Evolutionary conservation across 2,888 invertebrate species (phyloP).

Genomic region (Volucella bombylans): DNA sequence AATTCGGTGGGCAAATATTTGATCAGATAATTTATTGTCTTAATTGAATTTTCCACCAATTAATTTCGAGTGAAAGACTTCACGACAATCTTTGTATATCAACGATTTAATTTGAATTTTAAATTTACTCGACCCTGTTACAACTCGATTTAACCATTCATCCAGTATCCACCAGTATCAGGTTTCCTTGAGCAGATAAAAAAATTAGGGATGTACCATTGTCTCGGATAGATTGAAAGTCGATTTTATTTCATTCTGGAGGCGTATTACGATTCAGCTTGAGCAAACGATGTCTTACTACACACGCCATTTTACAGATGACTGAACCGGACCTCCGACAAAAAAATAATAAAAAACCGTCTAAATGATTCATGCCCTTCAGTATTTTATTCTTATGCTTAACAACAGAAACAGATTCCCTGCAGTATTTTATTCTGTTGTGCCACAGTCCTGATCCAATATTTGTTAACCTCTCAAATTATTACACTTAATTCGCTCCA

Average conservation of each 20-base stretch:
- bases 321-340: constrained; percentile 35
- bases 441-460: constrained; percentile 51
- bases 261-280: constrained; percentile 37
- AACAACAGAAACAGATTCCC: constrained; percentile 33
- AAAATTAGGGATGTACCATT: constrained; percentile 36
- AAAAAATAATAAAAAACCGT: constrained; percentile 47
- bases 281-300: constrained; percentile 48
- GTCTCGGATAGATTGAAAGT: constrained; percentile 59
- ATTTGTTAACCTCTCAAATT: constrained; percentile 68
- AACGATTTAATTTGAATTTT: constrained; percentile 67
- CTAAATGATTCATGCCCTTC: constrained; percentile 16
- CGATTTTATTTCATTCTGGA: constrained; percentile 24
- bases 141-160: constrained; percentile 7
- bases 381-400: constrained; percentile 8
- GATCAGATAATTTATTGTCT: constrained; percentile 69
- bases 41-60: constrained; percentile 70
- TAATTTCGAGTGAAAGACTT: constrained; percentile 59
- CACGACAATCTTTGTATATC: constrained; percentile 55
- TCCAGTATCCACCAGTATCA: background rate
- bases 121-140: constrained; percentile 53
- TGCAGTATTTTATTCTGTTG: constrained; percentile 33
- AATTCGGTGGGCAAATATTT: constrained; percentile 67
- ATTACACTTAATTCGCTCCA: constrained; percentile 67
- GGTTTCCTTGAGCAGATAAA: constrained; percentile 20
- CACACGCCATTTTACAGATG: constrained; percentile 56